Evolutionary conservation across 2,888 invertebrate species (phyloP), one percentile per base, ranked within the genome.

Genomic region (Polyploca ridens): DNA sequence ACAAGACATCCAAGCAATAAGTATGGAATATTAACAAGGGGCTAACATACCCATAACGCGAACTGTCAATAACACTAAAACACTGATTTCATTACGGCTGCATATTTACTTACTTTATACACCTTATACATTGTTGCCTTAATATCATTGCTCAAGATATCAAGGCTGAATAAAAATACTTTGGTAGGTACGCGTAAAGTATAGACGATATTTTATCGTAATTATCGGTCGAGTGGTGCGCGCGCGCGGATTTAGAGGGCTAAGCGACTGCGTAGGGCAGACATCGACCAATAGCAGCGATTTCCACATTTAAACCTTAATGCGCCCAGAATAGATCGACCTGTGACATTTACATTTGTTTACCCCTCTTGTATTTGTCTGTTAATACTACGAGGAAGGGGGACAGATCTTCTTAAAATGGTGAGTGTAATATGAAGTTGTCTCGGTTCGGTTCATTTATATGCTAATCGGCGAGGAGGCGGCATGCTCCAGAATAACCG

Each of bases 391-490:
- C 62, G 68, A 64, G 74, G 74, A 72, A 67, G 74, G 64, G 73
- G 73, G 77, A 75, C 33, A 76, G 88, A 65, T 85, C 86, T 65
- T 38, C 57, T 69, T 80, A 79, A 33, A 70, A 38, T 88, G 87
- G 91, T 78, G 71, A 19, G 77, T 74, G 70, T 85, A 79, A 79
- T 91, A 94, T 92, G 87, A 90, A 93, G 92, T 91, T 89, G 91
- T 93, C 87, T 91, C 82, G 88, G 86, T 85, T 85, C 72, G 83
- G 86, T 90, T 93, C 90, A 92, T 93, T 93, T 93, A 93, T 92
- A 94, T 93, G 92, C 87, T 92, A 93, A 94, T 94, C 81, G 76
- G 81, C 67, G 78, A 86, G 89, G 82, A 90, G 90, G 91, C 83
- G 86, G 88, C 81, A 72, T 76, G 81, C 79, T 84, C 79, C 75